phyloP scores from a whole-genome alignment of 2,113 vertebrate species.

The Catharus fuscescens region DNA sequence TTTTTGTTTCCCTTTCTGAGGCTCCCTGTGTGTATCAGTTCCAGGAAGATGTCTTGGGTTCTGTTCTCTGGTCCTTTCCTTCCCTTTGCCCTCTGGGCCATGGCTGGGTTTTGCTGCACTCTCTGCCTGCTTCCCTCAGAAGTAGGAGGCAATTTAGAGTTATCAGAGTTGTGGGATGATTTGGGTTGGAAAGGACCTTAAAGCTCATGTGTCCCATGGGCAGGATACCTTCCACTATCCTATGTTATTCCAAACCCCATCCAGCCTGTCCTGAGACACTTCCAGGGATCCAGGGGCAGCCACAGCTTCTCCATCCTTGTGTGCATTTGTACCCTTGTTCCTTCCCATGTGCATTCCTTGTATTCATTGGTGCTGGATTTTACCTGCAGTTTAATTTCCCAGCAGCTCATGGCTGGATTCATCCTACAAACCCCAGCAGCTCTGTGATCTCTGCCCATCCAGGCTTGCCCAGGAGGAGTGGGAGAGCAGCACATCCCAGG shows the following conservation, averaged over 20 bases:
- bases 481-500: not conserved
- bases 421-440: not conserved
- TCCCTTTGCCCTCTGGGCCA: not conserved
- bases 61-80: not conserved
- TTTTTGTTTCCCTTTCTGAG: not conserved
- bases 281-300: not conserved
- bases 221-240: not conserved
- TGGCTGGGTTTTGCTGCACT: not conserved
- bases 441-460: not conserved
- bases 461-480: fast-evolving
- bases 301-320: not conserved
- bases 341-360: not conserved
- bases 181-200: not conserved
- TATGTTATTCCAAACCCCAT: not conserved
- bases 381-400: not conserved
- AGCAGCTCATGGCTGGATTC: not conserved
- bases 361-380: not conserved
- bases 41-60: not conserved
- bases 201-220: not conserved
- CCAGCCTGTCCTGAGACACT: not conserved
- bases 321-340: not conserved
- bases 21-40: fast-evolving
- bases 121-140: not conserved
- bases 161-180: not conserved
- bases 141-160: not conserved